Conservation (phyloP, 2,797 vertebrate species). For the Malacoctenus gilli region DNA sequence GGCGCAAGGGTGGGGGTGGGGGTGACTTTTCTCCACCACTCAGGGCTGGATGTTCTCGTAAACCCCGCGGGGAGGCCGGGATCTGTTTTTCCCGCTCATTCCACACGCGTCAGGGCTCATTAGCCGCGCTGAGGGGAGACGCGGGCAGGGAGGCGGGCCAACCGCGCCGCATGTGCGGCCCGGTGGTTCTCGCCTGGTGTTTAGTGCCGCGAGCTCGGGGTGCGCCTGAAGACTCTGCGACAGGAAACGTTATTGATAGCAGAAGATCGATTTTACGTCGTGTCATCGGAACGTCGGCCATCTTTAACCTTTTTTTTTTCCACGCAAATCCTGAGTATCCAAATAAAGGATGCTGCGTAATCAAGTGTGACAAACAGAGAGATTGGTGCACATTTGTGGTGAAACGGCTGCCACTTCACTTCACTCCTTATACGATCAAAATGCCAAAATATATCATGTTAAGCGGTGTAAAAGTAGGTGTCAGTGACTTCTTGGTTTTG, state of each 20-base stretch:
- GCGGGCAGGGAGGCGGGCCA: slow-evolving; percentile 55
- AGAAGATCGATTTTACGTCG: slow-evolving; percentile 51
- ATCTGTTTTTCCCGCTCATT: slow-evolving; percentile 65
- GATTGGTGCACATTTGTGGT: slow-evolving; percentile 3
- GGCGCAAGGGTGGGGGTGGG: too few relatives aligned
- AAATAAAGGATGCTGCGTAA: background rate
- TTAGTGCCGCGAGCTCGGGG: slow-evolving; percentile 39
- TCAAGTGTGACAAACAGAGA: slow-evolving; percentile 18
- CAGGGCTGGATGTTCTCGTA: slow-evolving; percentile 48
- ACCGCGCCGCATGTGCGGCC: slow-evolving; percentile 65
- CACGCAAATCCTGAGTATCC: too few relatives aligned
- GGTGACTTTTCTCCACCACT: slow-evolving; percentile 33
- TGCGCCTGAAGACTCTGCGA: slow-evolving; percentile 38
- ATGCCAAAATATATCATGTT: too few relatives aligned
- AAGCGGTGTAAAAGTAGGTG: too few relatives aligned
- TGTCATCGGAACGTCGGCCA: slow-evolving; percentile 17
- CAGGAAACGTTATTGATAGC: slow-evolving; percentile 62
- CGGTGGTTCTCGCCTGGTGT: slow-evolving; percentile 59
- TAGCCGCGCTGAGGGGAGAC: slow-evolving; percentile 64
- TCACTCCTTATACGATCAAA: background rate
- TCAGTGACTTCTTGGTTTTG: background rate
- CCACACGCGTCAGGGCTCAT: slow-evolving; percentile 70
- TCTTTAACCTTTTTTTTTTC: background rate
- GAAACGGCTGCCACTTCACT: slow-evolving; percentile 29
- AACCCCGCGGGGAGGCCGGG: slow-evolving; percentile 41